Evolutionary conservation across 1,140 invertebrate species (phyloP).

Genomic region (Drosophila ohnishii): DNA sequence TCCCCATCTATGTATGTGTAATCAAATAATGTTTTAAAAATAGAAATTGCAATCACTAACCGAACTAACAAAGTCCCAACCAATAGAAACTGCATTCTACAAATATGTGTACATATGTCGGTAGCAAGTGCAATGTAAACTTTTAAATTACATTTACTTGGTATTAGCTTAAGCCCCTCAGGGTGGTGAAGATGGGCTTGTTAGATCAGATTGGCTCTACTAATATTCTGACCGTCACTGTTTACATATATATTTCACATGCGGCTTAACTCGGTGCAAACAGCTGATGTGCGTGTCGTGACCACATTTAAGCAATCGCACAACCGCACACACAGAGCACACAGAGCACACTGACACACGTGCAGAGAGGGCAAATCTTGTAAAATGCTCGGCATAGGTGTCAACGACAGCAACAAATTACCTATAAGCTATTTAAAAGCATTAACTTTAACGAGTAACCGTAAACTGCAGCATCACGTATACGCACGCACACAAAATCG

Average conservation of each 20-base stretch:
- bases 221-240: slow-evolving; percentile 19
- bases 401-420: slow-evolving; percentile 62
- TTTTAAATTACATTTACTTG: slow-evolving; percentile 10
- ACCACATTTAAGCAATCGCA: slow-evolving; percentile 31
- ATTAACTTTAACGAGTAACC: slow-evolving; percentile 67
- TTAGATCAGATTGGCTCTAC: slow-evolving; percentile 5
- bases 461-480: slow-evolving; percentile 66
- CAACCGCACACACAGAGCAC: neutral
- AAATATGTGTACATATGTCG: neutral
- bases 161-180: slow-evolving; percentile 4
- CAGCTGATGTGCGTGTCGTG: slow-evolving; percentile 67
- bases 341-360: slow-evolving; percentile 19
- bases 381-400: slow-evolving; percentile 56
- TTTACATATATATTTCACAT: neutral
- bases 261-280: slow-evolving; percentile 31
- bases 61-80: neutral
- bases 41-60: neutral
- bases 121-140: neutral
- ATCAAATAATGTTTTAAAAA: neutral
- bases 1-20: neutral
- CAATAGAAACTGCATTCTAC: neutral
- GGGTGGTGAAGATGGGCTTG: neutral
- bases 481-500: slow-evolving; percentile 33
- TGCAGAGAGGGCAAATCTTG: slow-evolving; percentile 51
- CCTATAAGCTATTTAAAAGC: slow-evolving; percentile 65